A percentile compares a stretch with the other conserved stretches of the same genome.
Conservation (phyloP, 2,888 invertebrate species). For the Abscondita cerata region DNA sequence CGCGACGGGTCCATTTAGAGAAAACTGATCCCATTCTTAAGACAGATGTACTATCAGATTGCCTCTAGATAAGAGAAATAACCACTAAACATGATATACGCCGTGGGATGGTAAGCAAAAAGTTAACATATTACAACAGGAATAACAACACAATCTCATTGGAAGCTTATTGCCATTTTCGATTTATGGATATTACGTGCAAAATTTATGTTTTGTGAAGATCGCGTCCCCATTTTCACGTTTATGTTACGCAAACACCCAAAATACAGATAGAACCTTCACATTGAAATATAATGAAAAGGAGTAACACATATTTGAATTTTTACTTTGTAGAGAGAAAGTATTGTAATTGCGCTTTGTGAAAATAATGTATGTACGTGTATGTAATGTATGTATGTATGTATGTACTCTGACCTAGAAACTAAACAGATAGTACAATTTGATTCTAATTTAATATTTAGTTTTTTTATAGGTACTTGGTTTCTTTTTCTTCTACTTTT, state of each 20-base stretch:
- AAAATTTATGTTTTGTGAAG: slow-evolving; percentile 32
- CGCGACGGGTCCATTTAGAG: slow-evolving; percentile 50
- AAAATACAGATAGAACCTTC: slow-evolving; percentile 11
- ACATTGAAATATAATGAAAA: too few relatives aligned
- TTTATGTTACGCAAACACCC: slow-evolving; percentile 27
- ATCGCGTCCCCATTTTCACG: slow-evolving; percentile 28
- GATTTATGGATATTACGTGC: slow-evolving; percentile 37
- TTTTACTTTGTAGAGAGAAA: too few relatives aligned
- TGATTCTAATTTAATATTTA: too few relatives aligned
- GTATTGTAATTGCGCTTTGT: too few relatives aligned
- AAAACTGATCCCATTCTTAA: slow-evolving; percentile 53
- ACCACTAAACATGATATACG: slow-evolving; percentile 56
- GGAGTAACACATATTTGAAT: slow-evolving; percentile 7
- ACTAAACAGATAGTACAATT: too few relatives aligned
- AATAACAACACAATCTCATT: slow-evolving; percentile 35
- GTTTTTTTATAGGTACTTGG: too few relatives aligned
- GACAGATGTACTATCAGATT: slow-evolving; percentile 52
- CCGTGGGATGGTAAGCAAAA: slow-evolving; percentile 32
- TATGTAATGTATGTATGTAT: too few relatives aligned
- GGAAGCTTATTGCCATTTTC: slow-evolving; percentile 30
- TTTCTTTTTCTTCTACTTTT: too few relatives aligned
- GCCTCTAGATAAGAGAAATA: slow-evolving; percentile 51
- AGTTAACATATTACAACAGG: slow-evolving; percentile 39
- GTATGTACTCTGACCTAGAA: too few relatives aligned
- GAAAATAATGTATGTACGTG: too few relatives aligned